A percentile compares a stretch with the other conserved stretches of the same genome.
These are phyloP conservation scores for Agrilus cyanescens DNA, from an alignment of 2,888 invertebrate genomes.

Conservation along the genomic window DNA sequence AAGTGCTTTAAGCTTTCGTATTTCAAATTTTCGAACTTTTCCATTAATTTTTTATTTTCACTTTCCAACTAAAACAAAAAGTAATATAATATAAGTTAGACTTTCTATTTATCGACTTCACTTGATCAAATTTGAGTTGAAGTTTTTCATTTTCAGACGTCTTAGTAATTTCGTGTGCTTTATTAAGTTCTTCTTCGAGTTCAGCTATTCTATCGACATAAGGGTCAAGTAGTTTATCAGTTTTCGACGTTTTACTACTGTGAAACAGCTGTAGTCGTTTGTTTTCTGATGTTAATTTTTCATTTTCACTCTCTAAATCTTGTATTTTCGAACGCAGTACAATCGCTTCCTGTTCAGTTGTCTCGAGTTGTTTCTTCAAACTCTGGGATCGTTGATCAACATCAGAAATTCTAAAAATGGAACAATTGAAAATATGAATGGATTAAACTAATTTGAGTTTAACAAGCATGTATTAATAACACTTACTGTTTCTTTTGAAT, in stretches of 20 bases:
- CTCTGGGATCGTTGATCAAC: constrained; percentile 55
- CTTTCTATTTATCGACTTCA: constrained; percentile 4
- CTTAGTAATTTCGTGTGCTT: constrained; percentile 42
- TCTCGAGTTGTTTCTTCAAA: constrained; percentile 60
- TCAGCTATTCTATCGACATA: constrained; percentile 48
- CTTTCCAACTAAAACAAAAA: constrained; percentile 41
- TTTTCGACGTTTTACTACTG: constrained; percentile 41
- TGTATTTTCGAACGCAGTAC: constrained; percentile 56
- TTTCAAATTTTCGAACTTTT: constrained; percentile 52
- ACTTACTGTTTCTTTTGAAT: constrained; percentile 54
- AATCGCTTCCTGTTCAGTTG: constrained; percentile 65
- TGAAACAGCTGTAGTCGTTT: constrained; percentile 53
- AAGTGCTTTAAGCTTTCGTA: constrained; percentile 53
- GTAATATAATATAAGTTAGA: background rate
- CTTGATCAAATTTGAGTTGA: constrained; percentile 29
- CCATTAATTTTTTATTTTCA: constrained; percentile 53
- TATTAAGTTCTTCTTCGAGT: constrained; percentile 50
- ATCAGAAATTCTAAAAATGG: constrained; percentile 44
- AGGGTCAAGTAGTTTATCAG: constrained; percentile 43
- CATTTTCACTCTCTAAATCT: constrained; percentile 62
- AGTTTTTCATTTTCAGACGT: constrained; percentile 26
- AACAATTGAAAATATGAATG: constrained; percentile 7
- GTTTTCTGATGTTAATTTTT: constrained; percentile 61
- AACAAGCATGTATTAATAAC: constrained; percentile 3
- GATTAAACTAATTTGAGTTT: constrained; percentile 1